Percentiles rank a stretch among this genome's conserved stretches.
Evolutionary conservation across 1,140 invertebrate genomes (phyloP).

Genomic region (Mya arenaria): DNA sequence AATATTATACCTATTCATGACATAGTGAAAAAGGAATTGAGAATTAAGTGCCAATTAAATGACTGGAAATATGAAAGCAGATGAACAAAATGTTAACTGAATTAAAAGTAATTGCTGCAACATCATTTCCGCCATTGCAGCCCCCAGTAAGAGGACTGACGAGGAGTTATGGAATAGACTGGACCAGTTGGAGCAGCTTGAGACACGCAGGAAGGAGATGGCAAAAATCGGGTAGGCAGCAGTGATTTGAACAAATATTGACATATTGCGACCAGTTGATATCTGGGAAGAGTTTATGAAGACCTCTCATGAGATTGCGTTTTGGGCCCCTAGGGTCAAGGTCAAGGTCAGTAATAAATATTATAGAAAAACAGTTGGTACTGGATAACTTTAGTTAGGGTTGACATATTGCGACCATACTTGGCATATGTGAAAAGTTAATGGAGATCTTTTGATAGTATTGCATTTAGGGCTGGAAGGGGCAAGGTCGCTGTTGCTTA

Average conservation of each 20-base stretch:
- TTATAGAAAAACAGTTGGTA: not conserved
- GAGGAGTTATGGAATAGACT: conserved; percentile 47
- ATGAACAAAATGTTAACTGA: not conserved
- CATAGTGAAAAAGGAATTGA: no score
- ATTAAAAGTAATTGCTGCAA: not conserved
- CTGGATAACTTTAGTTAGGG: not conserved
- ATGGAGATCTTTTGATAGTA: no score
- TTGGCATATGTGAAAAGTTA: no score
- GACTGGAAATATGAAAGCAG: conserved; percentile 14
- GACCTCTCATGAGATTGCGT: not conserved
- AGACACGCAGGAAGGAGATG: conserved; percentile 35
- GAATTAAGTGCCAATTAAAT: no score
- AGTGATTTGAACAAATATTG: not conserved
- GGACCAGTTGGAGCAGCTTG: conserved; percentile 40
- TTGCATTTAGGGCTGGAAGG: no score
- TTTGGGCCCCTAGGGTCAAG: not conserved
- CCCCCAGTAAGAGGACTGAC: no score
- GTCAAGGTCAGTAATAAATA: not conserved
- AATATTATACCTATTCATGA: no score
- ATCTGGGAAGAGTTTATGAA: not conserved
- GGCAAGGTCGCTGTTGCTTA: no score
- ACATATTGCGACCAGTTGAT: not conserved
- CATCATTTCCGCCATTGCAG: no score
- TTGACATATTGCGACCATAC: not conserved
- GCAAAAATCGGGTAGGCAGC: conserved; percentile 28